These are phyloP conservation scores for Stenotaenia linearis DNA, from an alignment of 2,888 invertebrate species.

Conservation along the genomic window DNA sequence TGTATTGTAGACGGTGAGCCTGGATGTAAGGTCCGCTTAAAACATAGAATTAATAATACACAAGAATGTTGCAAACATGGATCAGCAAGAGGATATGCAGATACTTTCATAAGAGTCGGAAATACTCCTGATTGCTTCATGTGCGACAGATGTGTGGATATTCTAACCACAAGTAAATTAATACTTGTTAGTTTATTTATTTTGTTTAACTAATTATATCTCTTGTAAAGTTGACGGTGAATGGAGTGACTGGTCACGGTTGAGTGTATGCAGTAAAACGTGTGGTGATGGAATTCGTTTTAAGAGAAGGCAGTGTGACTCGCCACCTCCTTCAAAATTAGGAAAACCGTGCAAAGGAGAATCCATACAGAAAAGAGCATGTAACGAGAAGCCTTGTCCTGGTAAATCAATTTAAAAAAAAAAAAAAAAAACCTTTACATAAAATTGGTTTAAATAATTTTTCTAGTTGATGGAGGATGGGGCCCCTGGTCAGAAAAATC, in stretches of 20 bases:
- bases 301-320: no score
- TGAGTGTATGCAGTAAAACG: no score
- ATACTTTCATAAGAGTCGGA: not conserved
- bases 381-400: conserved; percentile 48
- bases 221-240: no score
- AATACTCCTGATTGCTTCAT: not conserved
- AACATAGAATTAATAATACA: not conserved
- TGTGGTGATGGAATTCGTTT: no score
- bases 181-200: not conserved
- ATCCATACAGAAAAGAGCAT: conserved; percentile 37
- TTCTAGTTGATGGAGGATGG: conserved; percentile 45
- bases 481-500: conserved; percentile 47
- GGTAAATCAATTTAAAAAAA: conserved; percentile 7
- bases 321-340: conserved; percentile 47
- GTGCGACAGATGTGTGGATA: not conserved
- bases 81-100: not conserved
- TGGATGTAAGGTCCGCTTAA: not conserved
- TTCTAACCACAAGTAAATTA: not conserved
- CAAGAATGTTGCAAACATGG: not conserved
- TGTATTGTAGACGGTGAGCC: not conserved
- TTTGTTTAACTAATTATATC: not conserved
- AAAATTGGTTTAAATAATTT: not conserved
- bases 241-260: no score
- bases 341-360: conserved; percentile 48
- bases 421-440: no score